Percentiles rank a stretch among this genome's conserved stretches.
phyloP scores from a whole-genome alignment of 2,888 invertebrate genomes.

The Apomyelois bistriatella region DNA sequence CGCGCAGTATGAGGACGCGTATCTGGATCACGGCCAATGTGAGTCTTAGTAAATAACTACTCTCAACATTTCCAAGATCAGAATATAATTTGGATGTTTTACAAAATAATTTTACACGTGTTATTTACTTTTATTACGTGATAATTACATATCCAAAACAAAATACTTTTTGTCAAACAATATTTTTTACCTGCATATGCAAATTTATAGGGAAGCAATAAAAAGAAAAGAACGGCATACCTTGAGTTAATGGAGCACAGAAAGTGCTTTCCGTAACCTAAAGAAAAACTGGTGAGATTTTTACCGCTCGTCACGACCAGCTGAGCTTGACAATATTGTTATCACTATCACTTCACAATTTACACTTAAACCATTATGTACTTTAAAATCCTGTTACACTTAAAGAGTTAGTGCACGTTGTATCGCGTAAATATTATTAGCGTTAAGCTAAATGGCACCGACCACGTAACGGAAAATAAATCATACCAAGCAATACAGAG shows the following conservation, averaged over 20 bases:
- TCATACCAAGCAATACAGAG: constrained; percentile 28
- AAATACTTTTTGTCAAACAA: neutral
- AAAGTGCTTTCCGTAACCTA: constrained; percentile 61
- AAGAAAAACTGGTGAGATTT: constrained; percentile 69
- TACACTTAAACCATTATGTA: constrained; percentile 16
- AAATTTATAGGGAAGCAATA: constrained; percentile 31
- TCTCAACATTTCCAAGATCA: constrained; percentile 30
- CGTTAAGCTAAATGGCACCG: constrained; percentile 21
- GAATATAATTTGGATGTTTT: constrained; percentile 1
- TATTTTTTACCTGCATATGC: constrained; percentile 1
- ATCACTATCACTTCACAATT: constrained; percentile 48
- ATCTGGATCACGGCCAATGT: constrained; percentile 77
- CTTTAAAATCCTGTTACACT: constrained; percentile 16
- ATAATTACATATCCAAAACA: neutral
- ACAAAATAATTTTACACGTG: neutral
- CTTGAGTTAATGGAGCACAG: constrained; percentile 72
- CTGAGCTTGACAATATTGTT: constrained; percentile 73
- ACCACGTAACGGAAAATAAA: constrained; percentile 34
- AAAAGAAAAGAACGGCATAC: constrained; percentile 66
- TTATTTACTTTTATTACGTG: neutral
- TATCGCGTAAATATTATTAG: constrained; percentile 13
- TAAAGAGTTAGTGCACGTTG: constrained; percentile 5
- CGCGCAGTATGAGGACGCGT: constrained; percentile 72
- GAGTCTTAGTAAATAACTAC: constrained; percentile 53
- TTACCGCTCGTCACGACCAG: constrained; percentile 75